Percentiles rank a stretch among this genome's conserved stretches.
These are phyloP conservation scores for Corticium candelabrum DNA, from an alignment of 37 sponge, comb jelly and placozoan genomes.

Conservation along the genomic window DNA sequence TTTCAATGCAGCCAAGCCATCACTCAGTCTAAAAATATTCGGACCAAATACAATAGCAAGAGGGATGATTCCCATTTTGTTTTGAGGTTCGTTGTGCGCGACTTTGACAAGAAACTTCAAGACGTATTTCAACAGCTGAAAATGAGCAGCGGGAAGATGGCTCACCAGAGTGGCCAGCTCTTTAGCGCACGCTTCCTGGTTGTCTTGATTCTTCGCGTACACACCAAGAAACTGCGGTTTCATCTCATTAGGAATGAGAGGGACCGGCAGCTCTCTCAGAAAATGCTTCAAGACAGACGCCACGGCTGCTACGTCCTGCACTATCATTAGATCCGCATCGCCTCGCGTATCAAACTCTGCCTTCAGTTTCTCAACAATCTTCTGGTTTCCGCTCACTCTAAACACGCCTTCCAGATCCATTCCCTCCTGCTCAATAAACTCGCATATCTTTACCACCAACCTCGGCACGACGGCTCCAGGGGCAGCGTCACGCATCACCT, in stretches of 20 bases:
- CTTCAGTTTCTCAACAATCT: neutral
- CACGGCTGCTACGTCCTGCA: neutral
- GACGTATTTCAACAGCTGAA: neutral
- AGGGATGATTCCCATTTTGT: neutral
- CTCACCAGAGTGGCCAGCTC: neutral
- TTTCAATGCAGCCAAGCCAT: neutral
- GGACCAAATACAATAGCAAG: neutral
- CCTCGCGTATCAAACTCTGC: neutral
- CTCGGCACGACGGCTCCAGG: neutral
- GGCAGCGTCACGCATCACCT: neutral
- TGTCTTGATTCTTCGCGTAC: neutral
- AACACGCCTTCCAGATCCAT: neutral
- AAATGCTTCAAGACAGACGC: neutral
- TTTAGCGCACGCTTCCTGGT: neutral
- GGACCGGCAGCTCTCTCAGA: neutral
- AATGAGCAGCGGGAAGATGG: neutral
- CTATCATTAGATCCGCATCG: neutral
- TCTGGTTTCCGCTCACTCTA: neutral
- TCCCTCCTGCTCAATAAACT: neutral
- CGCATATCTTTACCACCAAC: neutral
- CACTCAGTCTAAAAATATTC: neutral
- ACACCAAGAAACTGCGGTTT: neutral
- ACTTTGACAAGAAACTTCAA: neutral
- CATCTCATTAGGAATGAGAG: neutral
- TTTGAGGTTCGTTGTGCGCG: neutral